These are phyloP conservation scores for Hycleus phaleratus DNA, from an alignment of 1,140 invertebrate genomes.

Conservation along the genomic window DNA sequence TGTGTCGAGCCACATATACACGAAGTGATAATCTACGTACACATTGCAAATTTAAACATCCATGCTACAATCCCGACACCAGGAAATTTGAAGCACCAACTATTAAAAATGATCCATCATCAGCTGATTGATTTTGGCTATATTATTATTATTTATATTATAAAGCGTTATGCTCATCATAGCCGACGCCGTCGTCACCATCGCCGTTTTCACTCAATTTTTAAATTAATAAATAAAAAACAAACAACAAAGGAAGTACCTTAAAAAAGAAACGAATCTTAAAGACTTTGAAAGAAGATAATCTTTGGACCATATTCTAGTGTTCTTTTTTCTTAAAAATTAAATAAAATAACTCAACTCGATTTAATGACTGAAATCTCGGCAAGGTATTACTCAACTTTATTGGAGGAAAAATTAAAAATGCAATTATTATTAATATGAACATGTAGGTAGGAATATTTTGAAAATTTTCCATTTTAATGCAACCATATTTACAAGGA, in stretches of 20 bases:
- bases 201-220: no score
- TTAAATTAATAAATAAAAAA: no score
- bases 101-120: conserved; percentile 38
- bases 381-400: conserved; percentile 6
- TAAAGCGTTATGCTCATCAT: conserved; percentile 26
- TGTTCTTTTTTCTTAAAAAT: background rate
- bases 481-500: conserved; percentile 7
- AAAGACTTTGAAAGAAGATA: conserved; percentile 10
- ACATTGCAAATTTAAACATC: conserved; percentile 84
- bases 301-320: conserved; percentile 14
- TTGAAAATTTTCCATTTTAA: conserved; percentile 8
- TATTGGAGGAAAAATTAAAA: no score
- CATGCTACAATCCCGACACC: conserved; percentile 68
- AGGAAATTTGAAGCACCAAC: conserved; percentile 62
- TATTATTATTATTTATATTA: conserved; percentile 33
- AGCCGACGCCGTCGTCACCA: no score
- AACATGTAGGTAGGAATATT: background rate
- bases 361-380: conserved; percentile 12
- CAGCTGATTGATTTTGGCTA: conserved; percentile 41
- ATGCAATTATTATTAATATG: no score
- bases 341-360: conserved; percentile 1
- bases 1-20: conserved; percentile 78
- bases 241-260: no score
- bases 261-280: background rate
- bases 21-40: conserved; percentile 80